Base-by-base conservation (phyloP, 2,797 vertebrate species). In the Emys orbicularis region DNA sequence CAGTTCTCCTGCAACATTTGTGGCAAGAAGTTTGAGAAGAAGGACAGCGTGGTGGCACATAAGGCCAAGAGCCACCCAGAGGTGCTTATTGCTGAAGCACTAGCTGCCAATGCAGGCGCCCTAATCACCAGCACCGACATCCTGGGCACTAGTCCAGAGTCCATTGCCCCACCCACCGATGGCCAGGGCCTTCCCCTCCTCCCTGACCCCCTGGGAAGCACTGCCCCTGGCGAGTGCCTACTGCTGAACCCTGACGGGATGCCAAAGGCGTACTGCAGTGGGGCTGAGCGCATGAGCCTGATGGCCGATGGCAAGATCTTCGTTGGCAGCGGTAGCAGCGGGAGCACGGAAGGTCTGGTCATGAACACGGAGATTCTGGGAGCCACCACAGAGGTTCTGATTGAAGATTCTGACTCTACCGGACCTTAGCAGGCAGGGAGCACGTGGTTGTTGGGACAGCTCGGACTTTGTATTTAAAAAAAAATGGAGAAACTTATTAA, bases 21-120 rank as follows among this genome's bases (percentile, higher is more conserved):
- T 10, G 99, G 99, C 96, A 99, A 99, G 98, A 99, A 99, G 95
- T 99, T 99, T 76, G 99, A 99, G 98, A 99, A 99, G 98, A 99
- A 99, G 98, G 99, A 99, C 99, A 99, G 99, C 1, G 99, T 99
- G 3, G 99, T 99, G 98, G 99, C 99, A 91, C 98, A 99, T 95
- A 98, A 98, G 95, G 98, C 98, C 89, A 98, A 98, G 97, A 99
- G 98, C 95, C 99, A 99, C 95, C 99, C 99, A 0, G 99, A 99
- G 97, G 99, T 99, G 96, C 98, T 99, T 84, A 99, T 99, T 31
- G 99, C 99, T 0, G 99, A 99, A 98, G 99, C 99, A 3, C 97
- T 99, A 91, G 99, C 99, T 31, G 99, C 99, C 90, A 99, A 99
- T 0, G 99, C 99, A 0, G 99, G 99, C 1, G 98, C 99, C 68